A percentile compares a stretch with the other conserved stretches of the same genome.
Conservation (phyloP, 2,797 vertebrate species). For the Tachyglossus aculeatus region DNA sequence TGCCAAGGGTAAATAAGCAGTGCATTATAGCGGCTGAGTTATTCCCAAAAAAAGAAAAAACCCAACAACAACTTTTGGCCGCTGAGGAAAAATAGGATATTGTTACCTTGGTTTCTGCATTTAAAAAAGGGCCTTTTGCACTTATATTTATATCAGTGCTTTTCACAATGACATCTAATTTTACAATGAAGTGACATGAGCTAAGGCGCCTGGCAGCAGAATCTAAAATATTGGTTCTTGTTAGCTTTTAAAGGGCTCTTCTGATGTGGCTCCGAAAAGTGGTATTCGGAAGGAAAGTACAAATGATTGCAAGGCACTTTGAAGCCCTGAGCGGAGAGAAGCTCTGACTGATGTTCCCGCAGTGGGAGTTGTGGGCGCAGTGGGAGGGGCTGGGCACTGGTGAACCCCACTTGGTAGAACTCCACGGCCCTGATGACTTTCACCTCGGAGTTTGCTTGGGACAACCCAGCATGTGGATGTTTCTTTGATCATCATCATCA, state of each 20-base stretch:
- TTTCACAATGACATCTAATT: constrained; percentile 75
- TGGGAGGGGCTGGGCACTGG: not conserved
- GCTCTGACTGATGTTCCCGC: constrained; percentile 48
- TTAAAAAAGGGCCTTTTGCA: constrained; percentile 69
- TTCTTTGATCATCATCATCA: too few relatives aligned
- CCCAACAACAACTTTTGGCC: constrained; percentile 57
- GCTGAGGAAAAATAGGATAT: constrained; percentile 62
- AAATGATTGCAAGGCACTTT: constrained; percentile 65
- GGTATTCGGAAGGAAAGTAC: constrained; percentile 67
- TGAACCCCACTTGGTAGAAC: too few relatives aligned
- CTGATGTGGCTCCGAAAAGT: constrained; percentile 65
- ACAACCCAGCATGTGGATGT: too few relatives aligned
- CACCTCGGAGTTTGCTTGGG: too few relatives aligned
- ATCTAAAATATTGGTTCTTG: constrained; percentile 76
- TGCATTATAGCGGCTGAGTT: constrained; percentile 61
- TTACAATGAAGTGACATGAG: constrained; percentile 72
- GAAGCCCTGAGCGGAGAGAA: constrained; percentile 36
- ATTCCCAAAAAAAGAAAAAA: constrained; percentile 32
- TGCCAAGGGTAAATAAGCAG: constrained; percentile 68
- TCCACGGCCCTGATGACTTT: too few relatives aligned
- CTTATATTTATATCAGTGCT: constrained; percentile 74
- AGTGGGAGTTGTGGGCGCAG: constrained; percentile 26
- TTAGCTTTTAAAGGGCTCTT: constrained; percentile 69
- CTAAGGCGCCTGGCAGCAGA: constrained; percentile 63
- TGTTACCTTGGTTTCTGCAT: constrained; percentile 66